phyloP scores from a whole-genome alignment of 2,113 vertebrate species.

The Myrmecophaga tridactyla region DNA sequence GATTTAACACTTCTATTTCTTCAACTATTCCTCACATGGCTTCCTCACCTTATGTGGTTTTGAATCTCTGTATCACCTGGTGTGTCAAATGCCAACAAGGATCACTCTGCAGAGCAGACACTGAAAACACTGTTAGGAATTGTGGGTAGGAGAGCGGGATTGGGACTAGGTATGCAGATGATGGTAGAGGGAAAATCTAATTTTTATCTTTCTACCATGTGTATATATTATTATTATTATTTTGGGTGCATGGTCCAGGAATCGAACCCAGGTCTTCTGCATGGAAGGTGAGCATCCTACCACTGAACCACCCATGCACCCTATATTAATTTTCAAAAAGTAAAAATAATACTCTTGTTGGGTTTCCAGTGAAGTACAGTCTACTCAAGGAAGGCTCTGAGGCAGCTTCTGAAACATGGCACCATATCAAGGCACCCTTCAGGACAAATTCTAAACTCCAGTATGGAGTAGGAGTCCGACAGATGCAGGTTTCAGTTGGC shows the following conservation, averaged over 20 bases:
- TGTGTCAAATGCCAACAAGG: neutral
- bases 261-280: no score
- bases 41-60: neutral
- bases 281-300: no score
- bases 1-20: neutral
- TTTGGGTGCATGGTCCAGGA: no score
- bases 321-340: constrained; percentile 26
- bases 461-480: neutral
- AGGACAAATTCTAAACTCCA: neutral
- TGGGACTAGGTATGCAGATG: neutral
- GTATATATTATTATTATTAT: neutral
- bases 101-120: neutral
- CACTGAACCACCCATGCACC: no score
- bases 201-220: neutral
- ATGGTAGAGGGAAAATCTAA: neutral
- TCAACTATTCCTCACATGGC: neutral
- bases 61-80: neutral
- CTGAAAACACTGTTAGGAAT: neutral
- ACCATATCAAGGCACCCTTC: rapidly evolving
- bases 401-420: neutral
- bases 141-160: neutral
- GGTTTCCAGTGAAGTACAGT: neutral
- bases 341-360: neutral
- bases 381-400: neutral
- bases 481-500: neutral